Evolutionary conservation across 37 sponge, comb jelly and placozoan genomes (phyloP), one percentile per base, ranked within the genome.

Genomic region (Ianthella basta): DNA sequence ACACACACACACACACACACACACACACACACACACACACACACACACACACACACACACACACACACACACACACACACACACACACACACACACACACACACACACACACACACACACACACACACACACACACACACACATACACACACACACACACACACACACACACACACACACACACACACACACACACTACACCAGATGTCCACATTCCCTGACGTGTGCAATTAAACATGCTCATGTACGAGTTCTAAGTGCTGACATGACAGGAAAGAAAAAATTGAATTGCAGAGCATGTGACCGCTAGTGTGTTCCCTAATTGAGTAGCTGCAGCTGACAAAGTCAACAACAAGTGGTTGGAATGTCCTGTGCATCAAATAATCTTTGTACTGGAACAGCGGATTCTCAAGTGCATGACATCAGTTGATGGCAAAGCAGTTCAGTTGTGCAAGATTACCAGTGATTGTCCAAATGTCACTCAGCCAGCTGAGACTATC

Each of bases 21-120:
- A 61, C 82, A 14, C 35, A 32, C 35, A 32, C 34, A 1, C 34
- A 32, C 70, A 14, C 70, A 69, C 70, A 69, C 35, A 80, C 20
- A 21, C 59, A 55, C 65, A 81, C 12, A 57, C 82, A 81, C 44
- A 81, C 60, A 81, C 44, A 81, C 34, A 81, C 37, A 81, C 60
- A 57, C 44, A 57, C 82, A 81, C 37, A 82, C 60, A 61, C 41
- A 60, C 82, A 82, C 39, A 82, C 65, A 82, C 41, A 82, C 65
- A 82, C 41, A 82, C 82, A 82, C 39, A 82, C 65, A 60, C 41
- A 82, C 82, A 82, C 54, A 82, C 82, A 82, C 41, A 82, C 65
- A 82, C 41, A 82, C 82, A 82, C 37, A 81, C 61, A 55, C 24
- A 81, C 61, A 81, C 37, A 81, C 60, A 81, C 37, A 81, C 61